A percentile compares a stretch with the other conserved stretches of the same genome.
These are phyloP conservation scores for Karalla daura DNA, from an alignment of 2,797 vertebrate species.

Conservation along the genomic window DNA sequence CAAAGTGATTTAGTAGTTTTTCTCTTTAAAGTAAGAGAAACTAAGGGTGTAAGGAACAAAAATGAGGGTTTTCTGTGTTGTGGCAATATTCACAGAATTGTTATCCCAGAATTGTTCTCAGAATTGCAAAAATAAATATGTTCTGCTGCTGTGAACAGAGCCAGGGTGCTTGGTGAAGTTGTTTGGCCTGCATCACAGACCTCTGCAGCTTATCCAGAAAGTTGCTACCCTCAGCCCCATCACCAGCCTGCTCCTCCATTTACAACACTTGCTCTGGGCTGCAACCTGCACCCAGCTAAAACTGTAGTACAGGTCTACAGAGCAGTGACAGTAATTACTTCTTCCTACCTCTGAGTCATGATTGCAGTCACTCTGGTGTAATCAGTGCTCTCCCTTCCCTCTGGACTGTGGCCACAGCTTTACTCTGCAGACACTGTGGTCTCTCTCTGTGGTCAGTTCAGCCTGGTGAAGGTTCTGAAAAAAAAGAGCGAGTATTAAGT, in stretches of 20 bases:
- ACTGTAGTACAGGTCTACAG: not conserved
- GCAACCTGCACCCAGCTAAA: not conserved
- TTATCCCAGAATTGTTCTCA: no score
- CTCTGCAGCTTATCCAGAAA: no score
- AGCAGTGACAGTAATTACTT: not conserved
- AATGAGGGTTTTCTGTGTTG: no score
- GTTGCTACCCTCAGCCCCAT: not conserved
- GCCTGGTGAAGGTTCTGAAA: not conserved
- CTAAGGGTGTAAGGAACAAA: no score
- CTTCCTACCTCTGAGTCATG: not conserved
- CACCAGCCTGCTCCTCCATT: not conserved
- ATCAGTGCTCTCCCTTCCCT: not conserved
- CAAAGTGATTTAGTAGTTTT: no score
- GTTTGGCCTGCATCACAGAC: no score
- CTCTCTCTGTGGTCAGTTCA: not conserved
- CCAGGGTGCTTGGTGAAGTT: no score
- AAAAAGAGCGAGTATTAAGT: not conserved
- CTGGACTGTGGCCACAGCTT: not conserved
- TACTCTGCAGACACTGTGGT: not conserved
- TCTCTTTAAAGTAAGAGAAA: no score
- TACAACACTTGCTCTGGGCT: not conserved
- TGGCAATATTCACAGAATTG: no score
- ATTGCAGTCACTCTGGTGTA: not conserved
- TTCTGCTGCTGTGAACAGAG: no score
- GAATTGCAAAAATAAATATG: no score